Percentiles rank a stretch among this genome's conserved stretches.
phyloP scores from a whole-genome alignment of 2,113 vertebrate species.

The Piaya cayana region DNA sequence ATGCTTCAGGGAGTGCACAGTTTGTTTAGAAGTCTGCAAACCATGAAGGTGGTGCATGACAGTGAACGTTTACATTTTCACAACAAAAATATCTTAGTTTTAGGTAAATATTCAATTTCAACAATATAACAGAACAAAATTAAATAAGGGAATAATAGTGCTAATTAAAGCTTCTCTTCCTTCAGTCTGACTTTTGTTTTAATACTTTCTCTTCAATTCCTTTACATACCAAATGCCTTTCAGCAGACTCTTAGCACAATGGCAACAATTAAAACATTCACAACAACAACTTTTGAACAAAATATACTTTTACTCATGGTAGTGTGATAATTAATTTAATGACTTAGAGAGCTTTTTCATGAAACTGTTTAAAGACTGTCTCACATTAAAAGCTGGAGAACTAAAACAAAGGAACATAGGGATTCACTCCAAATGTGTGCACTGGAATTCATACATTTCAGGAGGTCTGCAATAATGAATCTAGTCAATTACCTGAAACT shows the following conservation, averaged over 20 bases:
- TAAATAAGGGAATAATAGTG: not conserved
- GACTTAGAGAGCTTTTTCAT: not conserved
- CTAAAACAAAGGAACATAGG: not conserved
- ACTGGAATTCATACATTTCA: not conserved
- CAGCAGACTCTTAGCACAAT: not conserved
- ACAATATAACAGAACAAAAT: not conserved
- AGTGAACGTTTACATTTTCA: not conserved
- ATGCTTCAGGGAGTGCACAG: not conserved
- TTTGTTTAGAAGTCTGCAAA: not conserved
- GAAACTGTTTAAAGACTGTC: not conserved
- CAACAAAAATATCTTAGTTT: not conserved
- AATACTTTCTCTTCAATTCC: not conserved
- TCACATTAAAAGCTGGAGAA: not conserved
- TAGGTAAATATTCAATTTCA: not conserved
- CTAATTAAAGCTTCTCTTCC: not conserved
- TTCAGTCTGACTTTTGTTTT: not conserved
- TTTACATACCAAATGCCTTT: not conserved
- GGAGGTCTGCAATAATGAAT: not conserved
- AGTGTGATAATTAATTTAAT: not conserved
- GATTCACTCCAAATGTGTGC: not conserved
- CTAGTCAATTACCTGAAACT: not conserved
- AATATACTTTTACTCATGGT: not conserved
- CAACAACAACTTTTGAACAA: not conserved
- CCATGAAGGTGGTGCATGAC: not conserved
- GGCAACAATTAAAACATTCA: not conserved